Conservation (phyloP, 2,888 invertebrate genomes). For the Meiosimyza decipiens region DNA sequence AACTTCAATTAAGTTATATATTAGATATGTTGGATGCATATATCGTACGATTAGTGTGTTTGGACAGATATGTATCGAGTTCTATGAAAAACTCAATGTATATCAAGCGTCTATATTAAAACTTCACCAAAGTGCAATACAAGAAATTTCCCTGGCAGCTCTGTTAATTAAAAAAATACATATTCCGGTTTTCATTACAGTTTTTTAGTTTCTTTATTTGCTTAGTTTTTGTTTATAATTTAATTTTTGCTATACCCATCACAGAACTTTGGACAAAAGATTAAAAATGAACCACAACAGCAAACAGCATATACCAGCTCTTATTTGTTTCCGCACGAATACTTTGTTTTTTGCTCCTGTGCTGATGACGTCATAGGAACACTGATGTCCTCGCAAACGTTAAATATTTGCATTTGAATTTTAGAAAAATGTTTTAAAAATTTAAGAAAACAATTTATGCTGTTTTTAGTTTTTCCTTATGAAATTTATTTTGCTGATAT, state of each 20-base stretch:
- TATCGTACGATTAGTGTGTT: too few species aligned
- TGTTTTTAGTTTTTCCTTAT: too few species aligned
- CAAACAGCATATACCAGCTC: slow-evolving; percentile 14
- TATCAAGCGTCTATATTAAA: background rate
- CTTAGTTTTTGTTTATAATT: background rate
- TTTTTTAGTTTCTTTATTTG: background rate
- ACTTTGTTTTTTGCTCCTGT: background rate
- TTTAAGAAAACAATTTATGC: slow-evolving; percentile 24
- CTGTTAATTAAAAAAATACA: background rate
- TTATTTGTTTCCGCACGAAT: slow-evolving; percentile 18
- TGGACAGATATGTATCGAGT: too few species aligned
- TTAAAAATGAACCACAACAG: background rate
- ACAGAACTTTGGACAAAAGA: background rate
- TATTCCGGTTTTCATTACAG: slow-evolving; percentile 6
- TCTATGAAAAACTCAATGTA: background rate
- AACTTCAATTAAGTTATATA: too few species aligned
- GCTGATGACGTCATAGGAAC: background rate
- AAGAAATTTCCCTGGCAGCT: background rate
- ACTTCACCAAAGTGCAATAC: too few species aligned
- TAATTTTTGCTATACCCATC: background rate
- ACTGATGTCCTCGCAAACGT: slow-evolving; percentile 24
- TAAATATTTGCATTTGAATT: slow-evolving; percentile 32
- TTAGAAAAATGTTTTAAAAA: slow-evolving; percentile 32
- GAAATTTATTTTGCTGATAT: background rate
- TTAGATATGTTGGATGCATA: too few species aligned